These are phyloP conservation scores for Triplophysa yarkandensis DNA, from an alignment of 2,797 vertebrate genomes.

Conservation along the genomic window DNA sequence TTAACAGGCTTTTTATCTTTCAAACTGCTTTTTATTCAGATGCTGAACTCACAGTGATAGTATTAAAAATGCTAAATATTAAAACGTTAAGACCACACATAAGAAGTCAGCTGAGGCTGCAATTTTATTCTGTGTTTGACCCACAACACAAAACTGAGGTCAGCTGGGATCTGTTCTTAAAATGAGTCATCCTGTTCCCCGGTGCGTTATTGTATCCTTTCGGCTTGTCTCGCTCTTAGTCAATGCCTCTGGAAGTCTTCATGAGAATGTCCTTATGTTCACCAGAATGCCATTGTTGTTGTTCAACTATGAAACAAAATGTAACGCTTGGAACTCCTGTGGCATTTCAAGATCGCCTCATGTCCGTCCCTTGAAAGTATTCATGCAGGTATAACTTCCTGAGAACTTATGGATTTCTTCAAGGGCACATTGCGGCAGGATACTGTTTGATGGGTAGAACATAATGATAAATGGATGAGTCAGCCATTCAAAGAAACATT, in stretches of 20 bases:
- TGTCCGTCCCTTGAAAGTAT: conserved; percentile 97
- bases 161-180: conserved; percentile 18
- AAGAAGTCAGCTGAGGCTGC: conserved; percentile 22
- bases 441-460: conserved; percentile 73
- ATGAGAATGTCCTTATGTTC: background rate
- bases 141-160: conserved; percentile 18
- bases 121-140: conserved; percentile 15
- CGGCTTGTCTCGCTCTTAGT: conserved; percentile 17
- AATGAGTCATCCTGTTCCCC: conserved; percentile 3
- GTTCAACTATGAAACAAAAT: conserved; percentile 17
- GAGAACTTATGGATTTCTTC: conserved; percentile 97
- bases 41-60: conserved; percentile 46
- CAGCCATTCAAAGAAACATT: background rate
- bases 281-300: conserved; percentile 6
- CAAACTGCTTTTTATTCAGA: conserved; percentile 55
- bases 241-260: conserved; percentile 20
- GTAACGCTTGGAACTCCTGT: conserved; percentile 21
- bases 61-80: conserved; percentile 41
- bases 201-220: background rate
- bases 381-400: conserved; percentile 97
- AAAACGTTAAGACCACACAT: conserved; percentile 31
- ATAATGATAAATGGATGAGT: background rate
- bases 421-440: conserved; percentile 93
- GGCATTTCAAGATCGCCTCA: conserved; percentile 65
- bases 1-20: conserved; percentile 12